These are phyloP conservation scores for Orgyia antiqua DNA, from an alignment of 2,888 invertebrate species.

Conservation along the genomic window DNA sequence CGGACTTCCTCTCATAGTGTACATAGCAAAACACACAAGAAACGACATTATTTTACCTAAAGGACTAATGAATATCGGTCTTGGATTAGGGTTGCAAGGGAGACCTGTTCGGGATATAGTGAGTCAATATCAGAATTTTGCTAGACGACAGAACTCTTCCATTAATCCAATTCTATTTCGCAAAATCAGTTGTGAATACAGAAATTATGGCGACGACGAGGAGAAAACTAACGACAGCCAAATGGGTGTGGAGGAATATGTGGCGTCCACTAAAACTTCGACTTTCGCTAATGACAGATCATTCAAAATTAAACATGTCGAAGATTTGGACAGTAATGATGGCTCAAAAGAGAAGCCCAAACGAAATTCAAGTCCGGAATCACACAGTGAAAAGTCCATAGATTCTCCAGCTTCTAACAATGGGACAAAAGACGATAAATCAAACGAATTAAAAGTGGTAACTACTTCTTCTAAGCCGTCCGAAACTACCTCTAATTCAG, in stretches of 20 bases:
- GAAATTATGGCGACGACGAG: constrained; percentile 1
- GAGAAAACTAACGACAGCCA: constrained; percentile 2
- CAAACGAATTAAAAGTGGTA: not conserved
- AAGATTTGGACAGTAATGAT: constrained; percentile 7
- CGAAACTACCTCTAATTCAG: not conserved
- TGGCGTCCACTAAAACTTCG: not conserved
- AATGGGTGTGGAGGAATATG: constrained; percentile 2
- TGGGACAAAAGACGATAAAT: constrained; percentile 1
- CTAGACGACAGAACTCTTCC: constrained; percentile 25
- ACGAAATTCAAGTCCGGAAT: not conserved
- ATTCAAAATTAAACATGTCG: constrained; percentile 5
- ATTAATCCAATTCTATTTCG: constrained; percentile 28
- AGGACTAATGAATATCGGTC: constrained; percentile 43
- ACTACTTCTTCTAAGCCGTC: not conserved
- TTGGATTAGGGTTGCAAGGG: constrained; percentile 47
- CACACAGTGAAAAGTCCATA: not conserved
- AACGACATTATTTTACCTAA: constrained; percentile 42
- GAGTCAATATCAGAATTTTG: constrained; percentile 41
- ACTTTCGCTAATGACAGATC: not conserved
- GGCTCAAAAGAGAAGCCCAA: not conserved
- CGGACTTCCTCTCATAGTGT: constrained; percentile 39
- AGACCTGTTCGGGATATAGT: constrained; percentile 43
- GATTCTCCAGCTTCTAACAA: constrained; percentile 2
- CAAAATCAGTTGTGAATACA: constrained; percentile 3
- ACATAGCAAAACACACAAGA: constrained; percentile 30